Evolutionary conservation across 2,888 invertebrate species (phyloP).

Genomic region (Andrena bicolor): DNA sequence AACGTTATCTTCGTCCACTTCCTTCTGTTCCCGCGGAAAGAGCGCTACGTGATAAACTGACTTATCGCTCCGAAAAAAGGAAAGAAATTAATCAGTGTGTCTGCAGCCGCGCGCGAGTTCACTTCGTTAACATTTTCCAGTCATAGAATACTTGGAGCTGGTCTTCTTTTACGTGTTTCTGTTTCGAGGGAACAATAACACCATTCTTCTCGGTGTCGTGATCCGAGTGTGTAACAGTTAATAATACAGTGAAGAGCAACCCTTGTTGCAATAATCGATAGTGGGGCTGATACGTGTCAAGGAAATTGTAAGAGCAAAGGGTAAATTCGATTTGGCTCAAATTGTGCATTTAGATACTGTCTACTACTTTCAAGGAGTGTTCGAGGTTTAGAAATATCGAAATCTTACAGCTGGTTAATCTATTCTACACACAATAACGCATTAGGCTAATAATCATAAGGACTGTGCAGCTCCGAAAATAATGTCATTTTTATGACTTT

Average conservation of each 20-base stretch:
- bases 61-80: not conserved
- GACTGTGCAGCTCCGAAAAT: no score
- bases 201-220: not conserved
- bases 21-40: slow-evolving; percentile 34
- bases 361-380: no score
- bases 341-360: no score
- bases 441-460: no score
- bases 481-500: no score
- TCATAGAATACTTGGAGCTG: not conserved
- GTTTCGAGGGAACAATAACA: not conserved
- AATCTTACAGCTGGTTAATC: no score
- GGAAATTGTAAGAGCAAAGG: not conserved
- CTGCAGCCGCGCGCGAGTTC: not conserved
- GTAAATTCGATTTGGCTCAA: not conserved
- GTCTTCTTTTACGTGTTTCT: not conserved
- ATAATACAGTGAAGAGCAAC: not conserved
- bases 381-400: no score
- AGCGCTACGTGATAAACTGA: slow-evolving; percentile 44
- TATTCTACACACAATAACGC: no score
- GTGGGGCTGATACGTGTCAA: not conserved
- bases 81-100: slow-evolving; percentile 48
- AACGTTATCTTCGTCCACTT: slow-evolving; percentile 48
- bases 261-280: not conserved
- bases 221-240: not conserved
- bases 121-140: not conserved